Percentiles rank a stretch among this genome's conserved stretches.
phyloP scores from a whole-genome alignment of 2,113 vertebrate genomes.

The Xenus cinereus region DNA sequence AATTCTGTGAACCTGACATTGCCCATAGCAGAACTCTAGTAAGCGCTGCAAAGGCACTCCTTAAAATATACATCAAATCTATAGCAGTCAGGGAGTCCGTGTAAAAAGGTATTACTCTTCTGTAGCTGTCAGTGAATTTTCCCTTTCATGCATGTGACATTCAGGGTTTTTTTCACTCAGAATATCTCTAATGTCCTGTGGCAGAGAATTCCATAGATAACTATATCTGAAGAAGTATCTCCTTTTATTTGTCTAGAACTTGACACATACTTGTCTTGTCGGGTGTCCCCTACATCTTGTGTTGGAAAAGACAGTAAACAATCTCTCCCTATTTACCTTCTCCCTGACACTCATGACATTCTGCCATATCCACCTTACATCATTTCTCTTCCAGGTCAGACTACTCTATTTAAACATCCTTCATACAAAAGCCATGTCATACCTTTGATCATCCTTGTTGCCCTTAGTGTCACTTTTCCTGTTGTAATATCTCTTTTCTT shows the following conservation, averaged over 20 bases:
- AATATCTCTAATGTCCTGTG: not conserved
- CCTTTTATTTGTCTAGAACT: not conserved
- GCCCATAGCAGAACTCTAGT: not conserved
- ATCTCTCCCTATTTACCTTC: not conserved
- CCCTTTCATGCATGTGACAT: not conserved
- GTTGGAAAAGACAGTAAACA: not conserved
- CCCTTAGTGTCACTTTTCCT: not conserved
- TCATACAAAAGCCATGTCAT: not conserved
- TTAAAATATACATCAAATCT: not conserved
- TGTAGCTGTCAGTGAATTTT: not conserved
- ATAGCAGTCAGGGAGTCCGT: accelerated
- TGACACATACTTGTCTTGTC: not conserved
- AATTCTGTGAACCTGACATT: not conserved
- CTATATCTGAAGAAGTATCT: not conserved
- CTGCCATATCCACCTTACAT: not conserved
- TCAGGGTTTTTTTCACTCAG: not conserved
- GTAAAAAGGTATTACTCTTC: not conserved
- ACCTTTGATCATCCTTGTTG: not conserved
- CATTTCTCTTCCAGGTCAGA: constrained; percentile 4
- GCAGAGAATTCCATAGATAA: not conserved
- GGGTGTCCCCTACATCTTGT: not conserved
- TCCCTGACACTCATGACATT: constrained; percentile 7
- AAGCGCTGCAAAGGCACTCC: not conserved
- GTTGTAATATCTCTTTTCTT: not conserved
- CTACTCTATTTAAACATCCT: not conserved